These are phyloP conservation scores for Aphrophora alni DNA, from an alignment of 2,888 invertebrate species.

Conservation along the genomic window DNA sequence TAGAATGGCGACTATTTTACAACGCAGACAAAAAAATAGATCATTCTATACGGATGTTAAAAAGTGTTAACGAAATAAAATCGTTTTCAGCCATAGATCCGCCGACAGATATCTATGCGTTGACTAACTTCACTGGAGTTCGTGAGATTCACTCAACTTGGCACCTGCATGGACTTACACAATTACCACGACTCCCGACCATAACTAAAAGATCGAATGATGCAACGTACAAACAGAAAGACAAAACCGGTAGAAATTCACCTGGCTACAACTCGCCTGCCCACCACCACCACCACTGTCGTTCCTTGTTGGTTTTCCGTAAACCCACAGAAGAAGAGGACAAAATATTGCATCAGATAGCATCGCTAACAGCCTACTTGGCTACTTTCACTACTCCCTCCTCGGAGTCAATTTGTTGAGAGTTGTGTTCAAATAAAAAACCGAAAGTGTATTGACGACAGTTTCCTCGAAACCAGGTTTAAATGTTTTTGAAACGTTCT, in stretches of 20 bases:
- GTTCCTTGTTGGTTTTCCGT: background rate
- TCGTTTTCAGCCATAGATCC: no score
- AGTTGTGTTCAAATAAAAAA: background rate
- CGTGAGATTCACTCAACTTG: background rate
- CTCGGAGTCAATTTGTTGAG: background rate
- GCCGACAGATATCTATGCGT: no score
- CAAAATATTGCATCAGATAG: background rate
- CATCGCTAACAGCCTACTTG: background rate
- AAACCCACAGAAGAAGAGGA: background rate
- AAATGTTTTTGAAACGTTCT: no score
- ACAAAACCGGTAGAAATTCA: constrained; percentile 1
- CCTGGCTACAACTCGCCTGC: background rate
- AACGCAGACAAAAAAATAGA: no score
- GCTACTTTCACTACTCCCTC: background rate
- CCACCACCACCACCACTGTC: background rate
- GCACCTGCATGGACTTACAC: background rate
- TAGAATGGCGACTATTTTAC: no score
- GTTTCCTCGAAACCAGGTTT: no score
- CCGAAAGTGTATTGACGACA: no score
- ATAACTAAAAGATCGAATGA: background rate
- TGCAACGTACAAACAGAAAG: background rate
- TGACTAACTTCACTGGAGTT: no score
- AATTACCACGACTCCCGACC: background rate
- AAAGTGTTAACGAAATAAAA: no score
- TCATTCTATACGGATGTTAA: no score